Base-by-base conservation (phyloP, 2,888 invertebrate species). In the Abscondita cerata region DNA sequence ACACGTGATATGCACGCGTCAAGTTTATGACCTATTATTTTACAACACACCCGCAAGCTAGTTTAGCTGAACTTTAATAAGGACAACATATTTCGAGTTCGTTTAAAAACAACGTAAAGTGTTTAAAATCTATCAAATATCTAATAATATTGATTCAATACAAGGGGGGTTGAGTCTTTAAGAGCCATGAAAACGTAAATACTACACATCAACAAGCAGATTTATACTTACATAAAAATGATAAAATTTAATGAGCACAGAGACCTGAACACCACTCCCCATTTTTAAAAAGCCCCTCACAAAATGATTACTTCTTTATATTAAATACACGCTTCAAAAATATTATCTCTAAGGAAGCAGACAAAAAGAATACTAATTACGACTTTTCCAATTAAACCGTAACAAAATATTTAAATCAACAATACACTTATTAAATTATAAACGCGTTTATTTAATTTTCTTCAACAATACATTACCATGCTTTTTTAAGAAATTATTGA, bases 151-250 rank as follows among this genome's bases (percentile, higher is more conserved):
- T 15, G 33, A 41, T 16, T 20, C 12, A 8, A 41, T 31, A 33
- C 31, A 53, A 53, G 25, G 13, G n/a, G 19, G 36, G 46, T 38
- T 57, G 57, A 15, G 25, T 36, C 52, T 52, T 25, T 50, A 48
- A 53, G 59, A 20, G 33, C 12, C 53, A 40, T 48, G 31, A 59
- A 59, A 53, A 53, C 59, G 48, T 59, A 68, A 68, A 64, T 68
- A 65, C 62, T 59, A 62, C 62, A 68, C 59, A 64, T 59, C 65
- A 59, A 63, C 62, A 62, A 65, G 65, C 46, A 64, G 66, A 64
- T 72, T 70, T 63, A 58, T 66, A 57, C 68, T 71, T 73, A 72
- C 73, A 72, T 72, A 73, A 73, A 72, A 73, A 73, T 72, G 68
- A 68, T 69, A 61, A 68, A 72, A 70, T 68, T 73, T 73, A 73